These are phyloP conservation scores for Magallana nippona DNA, from an alignment of 2,888 invertebrate genomes.

Conservation along the genomic window DNA sequence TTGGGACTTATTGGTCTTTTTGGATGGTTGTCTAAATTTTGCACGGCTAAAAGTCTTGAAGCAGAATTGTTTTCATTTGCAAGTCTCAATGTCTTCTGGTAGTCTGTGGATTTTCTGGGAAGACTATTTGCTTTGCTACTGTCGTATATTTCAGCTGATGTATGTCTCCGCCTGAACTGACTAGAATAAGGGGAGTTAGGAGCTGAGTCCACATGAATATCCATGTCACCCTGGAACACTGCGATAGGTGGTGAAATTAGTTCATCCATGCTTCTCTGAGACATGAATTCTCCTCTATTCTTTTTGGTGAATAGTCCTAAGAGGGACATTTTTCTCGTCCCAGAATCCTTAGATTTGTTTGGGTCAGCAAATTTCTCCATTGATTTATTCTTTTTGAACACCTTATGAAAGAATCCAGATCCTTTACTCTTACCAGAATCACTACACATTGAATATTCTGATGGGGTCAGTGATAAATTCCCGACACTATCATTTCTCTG, in stretches of 20 bases:
- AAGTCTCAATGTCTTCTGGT: conserved; percentile 5
- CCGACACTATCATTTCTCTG: conserved; percentile 41
- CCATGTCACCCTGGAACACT: conserved; percentile 61
- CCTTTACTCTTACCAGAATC: conserved; percentile 56
- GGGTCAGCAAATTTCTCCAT: conserved; percentile 57
- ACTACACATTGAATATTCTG: conserved; percentile 38
- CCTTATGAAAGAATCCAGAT: conserved; percentile 67
- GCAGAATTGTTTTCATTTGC: conserved; percentile 55
- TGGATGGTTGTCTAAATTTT: conserved; percentile 58
- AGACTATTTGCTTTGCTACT: conserved; percentile 39
- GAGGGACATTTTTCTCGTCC: conserved; percentile 60
- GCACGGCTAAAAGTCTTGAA: conserved; percentile 52
- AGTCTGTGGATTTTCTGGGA: conserved; percentile 47
- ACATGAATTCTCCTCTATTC: conserved; percentile 53
- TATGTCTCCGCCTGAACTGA: conserved; percentile 60
- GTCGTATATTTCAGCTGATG: conserved; percentile 60
- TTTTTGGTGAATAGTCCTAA: conserved; percentile 63
- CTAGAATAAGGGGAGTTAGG: conserved; percentile 62
- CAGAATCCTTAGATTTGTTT: conserved; percentile 58
- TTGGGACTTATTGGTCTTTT: conserved; percentile 65
- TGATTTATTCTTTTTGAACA: conserved; percentile 58
- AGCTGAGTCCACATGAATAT: conserved; percentile 61
- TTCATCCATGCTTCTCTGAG: conserved; percentile 47
- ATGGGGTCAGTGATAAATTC: conserved; percentile 41
- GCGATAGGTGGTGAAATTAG: conserved; percentile 58